Base-by-base conservation (phyloP, 1,140 invertebrate genomes). In the Pomacea maculata region DNA sequence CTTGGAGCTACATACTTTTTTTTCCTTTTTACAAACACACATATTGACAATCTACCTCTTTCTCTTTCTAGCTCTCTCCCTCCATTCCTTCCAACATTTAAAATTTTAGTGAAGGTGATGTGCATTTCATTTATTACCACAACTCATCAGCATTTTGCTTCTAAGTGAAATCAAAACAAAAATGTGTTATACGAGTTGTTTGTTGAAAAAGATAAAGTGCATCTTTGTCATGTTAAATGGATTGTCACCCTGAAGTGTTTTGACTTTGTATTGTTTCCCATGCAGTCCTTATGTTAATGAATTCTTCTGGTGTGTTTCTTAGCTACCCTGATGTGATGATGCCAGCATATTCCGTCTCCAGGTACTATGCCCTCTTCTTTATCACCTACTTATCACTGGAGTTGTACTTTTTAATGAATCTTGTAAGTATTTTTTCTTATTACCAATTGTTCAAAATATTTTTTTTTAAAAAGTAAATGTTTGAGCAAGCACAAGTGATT, bases 261-360 rank as follows among this genome's bases (percentile, higher is more conserved):
- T 45, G 34, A 45, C 34, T 45, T 45, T 2, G 34, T 45, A 4
- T 45, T 45, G 34, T 45, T 45, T 45, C 34, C 34, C 34, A 45
- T 45, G 34, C 34, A 4, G 34, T 45, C 34, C 34, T 45, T 45
- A 45, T 70, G 67, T 70, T 70, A 21, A 8, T n/a, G 67, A 70
- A n/a, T 75, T 12, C 45, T 29, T 64, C n/a, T 76, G 55, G 82
- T 63, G 76, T 70, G 55, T 74, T 75, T 92, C 85, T 57, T 91
- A 97, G 96, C 91, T 97, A 95, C 92, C 96, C 96, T 34, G 96
- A 97, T 91, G 96, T 98, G 14, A 97, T 97, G 96, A 97, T 98
- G 96, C 96, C 95, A 17, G 95, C 96, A 0, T 97, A 96, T 92
- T 94, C 95, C 6, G 93, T 93, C 86, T 95, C 94, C 25, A 95